Base-by-base conservation (phyloP, 1,140 invertebrate genomes). In the Trichogramma pretiosum region DNA sequence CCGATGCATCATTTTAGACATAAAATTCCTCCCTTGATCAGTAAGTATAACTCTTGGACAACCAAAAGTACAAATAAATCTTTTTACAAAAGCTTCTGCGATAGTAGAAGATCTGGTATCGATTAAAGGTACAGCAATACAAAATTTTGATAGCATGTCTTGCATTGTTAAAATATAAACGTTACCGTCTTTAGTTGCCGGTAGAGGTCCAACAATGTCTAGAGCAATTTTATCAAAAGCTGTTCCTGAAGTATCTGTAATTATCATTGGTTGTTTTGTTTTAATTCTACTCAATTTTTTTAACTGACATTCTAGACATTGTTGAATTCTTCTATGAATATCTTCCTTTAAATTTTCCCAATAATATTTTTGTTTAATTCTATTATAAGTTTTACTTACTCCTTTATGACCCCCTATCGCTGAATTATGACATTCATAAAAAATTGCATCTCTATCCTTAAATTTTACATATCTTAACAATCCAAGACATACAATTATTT, bases 1-100 rank as follows among this genome's bases (percentile, higher is more conserved):
- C 45, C 46, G 5, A 47, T 53, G 50, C 3, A 64, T 46, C 7
- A 57, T 13, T 10, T 55, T 43, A 14, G 42, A 50, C 0, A 51
- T 42, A 33, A 64, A 63, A 46, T 65, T 55, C 1, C 28, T 30
- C n/a, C 59, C 58, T 55, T 60, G 49, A 50, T 65, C 60, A 1
- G 56, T 56, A 11, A 63, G 16, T 3, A 64, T 53, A 1, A 23
- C 33, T 17, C 55, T 42, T 9, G 61, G 57, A 10, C 56, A 49
- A 24, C 57, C 61, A 43, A 53, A 62, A 3, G 49, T 52, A 22
- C 46, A 54, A 21, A 65, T 54, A n/a, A n/a, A n/a, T 5, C 55
- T 21, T 28, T 44, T 41, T 0, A 55, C 36, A 8, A 55, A 44
- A 0, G 51, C 49, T 30, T 64, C 30, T 0, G 43, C 46, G 1